Evolutionary conservation across 2,113 vertebrate genomes (phyloP).

Genomic region (Hemiscyllium ocellatum): DNA sequence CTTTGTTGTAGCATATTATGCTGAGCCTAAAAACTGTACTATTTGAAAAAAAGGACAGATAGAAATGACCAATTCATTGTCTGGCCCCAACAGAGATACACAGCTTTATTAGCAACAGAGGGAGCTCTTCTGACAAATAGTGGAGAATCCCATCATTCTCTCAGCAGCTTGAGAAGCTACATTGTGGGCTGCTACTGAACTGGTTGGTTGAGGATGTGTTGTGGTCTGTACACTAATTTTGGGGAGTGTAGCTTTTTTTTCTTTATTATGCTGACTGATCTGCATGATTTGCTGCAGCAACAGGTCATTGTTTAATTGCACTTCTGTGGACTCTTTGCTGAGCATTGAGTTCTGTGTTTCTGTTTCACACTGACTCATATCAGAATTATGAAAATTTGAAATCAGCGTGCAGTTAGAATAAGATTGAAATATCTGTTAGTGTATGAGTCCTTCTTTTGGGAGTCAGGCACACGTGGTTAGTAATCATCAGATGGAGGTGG

Average conservation of each 20-base stretch:
- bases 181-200: neutral
- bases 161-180: neutral
- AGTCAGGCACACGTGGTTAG: too few species aligned
- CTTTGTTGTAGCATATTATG: neutral
- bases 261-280: neutral
- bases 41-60: neutral
- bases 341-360: neutral
- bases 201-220: neutral
- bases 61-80: neutral
- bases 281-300: neutral
- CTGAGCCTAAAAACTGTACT: neutral
- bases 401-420: neutral
- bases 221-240: neutral
- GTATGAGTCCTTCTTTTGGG: neutral
- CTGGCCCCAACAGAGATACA: neutral
- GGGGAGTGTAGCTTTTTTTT: neutral
- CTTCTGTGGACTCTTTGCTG: neutral
- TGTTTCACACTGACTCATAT: neutral
- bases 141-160: conserved; percentile 34
- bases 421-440: neutral
- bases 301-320: conserved; percentile 9
- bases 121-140: conserved; percentile 24
- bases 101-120: conserved; percentile 37
- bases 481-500: too few species aligned
- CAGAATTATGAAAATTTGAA: neutral